Conservation (phyloP, 1,140 invertebrate genomes). For the Drosophila burlai region DNA sequence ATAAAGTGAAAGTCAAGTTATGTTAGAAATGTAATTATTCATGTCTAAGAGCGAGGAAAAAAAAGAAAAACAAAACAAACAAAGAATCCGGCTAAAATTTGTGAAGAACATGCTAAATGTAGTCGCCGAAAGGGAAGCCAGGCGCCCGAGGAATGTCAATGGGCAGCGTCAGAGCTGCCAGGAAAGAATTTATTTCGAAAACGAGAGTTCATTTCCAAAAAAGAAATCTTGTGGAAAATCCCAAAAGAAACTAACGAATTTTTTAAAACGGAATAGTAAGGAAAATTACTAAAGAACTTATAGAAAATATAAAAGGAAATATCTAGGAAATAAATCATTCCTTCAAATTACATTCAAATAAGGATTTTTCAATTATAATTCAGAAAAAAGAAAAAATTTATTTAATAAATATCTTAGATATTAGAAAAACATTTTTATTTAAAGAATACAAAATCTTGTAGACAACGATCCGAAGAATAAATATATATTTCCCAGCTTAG, state of each 20-base stretch:
- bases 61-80: slow-evolving; percentile 18
- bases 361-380: fast-evolving
- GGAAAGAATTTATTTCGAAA: neutral
- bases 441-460: no score
- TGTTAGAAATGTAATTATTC: slow-evolving; percentile 81
- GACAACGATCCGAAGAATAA: neutral
- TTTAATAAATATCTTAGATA: neutral
- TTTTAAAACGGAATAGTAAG: neutral
- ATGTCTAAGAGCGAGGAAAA: slow-evolving; percentile 35
- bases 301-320: neutral
- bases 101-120: slow-evolving; percentile 49
- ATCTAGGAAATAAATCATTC: neutral
- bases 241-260: no score
- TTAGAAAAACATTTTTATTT: no score
- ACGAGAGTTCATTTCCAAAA: neutral
- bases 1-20: slow-evolving; percentile 82
- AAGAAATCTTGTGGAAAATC: neutral
- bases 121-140: slow-evolving; percentile 13
- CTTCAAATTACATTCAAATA: neutral
- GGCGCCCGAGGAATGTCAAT: slow-evolving; percentile 37
- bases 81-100: slow-evolving; percentile 24
- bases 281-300: neutral
- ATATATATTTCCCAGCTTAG: neutral
- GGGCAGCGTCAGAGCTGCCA: slow-evolving; percentile 10
- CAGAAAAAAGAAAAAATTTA: neutral